Percentiles rank a stretch among this genome's conserved stretches.
phyloP scores from a whole-genome alignment of 2,113 vertebrate species.

The Tachysurus vachellii region DNA sequence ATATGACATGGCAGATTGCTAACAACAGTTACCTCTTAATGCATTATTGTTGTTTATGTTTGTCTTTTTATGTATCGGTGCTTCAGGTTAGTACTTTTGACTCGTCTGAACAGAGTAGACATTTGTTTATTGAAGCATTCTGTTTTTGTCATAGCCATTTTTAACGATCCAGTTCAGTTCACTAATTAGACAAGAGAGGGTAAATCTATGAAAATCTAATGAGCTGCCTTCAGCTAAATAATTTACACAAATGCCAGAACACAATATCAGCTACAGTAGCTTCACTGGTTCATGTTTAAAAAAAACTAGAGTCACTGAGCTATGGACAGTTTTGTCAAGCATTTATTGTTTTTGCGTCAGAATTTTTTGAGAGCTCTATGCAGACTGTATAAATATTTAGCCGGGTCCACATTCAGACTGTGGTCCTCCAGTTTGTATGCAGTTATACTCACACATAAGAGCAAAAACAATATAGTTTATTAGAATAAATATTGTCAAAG shows the following conservation, averaged over 20 bases:
- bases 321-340: neutral
- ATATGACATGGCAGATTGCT: neutral
- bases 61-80: neutral
- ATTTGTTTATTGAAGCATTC: neutral
- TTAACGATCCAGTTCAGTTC: neutral
- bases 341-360: neutral
- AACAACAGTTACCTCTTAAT: neutral
- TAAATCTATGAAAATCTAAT: neutral
- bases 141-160: neutral
- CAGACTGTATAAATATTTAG: neutral
- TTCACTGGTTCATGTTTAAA: neutral
- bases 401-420: neutral
- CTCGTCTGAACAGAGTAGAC: neutral
- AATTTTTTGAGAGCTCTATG: neutral
- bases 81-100: neutral
- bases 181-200: neutral
- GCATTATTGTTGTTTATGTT: neutral
- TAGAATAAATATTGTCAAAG: neutral
- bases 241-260: neutral
- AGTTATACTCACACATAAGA: neutral
- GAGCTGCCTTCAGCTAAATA: neutral
- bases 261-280: neutral
- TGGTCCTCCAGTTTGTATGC: neutral
- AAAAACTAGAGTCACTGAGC: neutral
- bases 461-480: neutral